These are phyloP conservation scores for Hoplodrina blanda DNA, from an alignment of 2,888 invertebrate species.

Conservation along the genomic window DNA sequence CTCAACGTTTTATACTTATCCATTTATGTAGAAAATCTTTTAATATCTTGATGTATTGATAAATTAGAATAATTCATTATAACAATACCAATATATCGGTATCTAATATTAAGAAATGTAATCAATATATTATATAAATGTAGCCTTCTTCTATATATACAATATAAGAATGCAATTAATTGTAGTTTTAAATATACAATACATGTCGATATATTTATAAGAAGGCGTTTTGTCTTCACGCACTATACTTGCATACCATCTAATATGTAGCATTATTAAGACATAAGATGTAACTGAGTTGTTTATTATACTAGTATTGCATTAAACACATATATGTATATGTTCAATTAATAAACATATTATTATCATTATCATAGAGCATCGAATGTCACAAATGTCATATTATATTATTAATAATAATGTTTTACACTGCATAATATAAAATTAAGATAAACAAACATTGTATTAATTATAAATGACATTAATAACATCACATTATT, in stretches of 20 bases:
- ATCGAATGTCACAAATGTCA: slow-evolving; percentile 54
- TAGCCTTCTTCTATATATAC: slow-evolving; percentile 34
- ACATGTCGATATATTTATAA: slow-evolving; percentile 18
- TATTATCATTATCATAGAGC: slow-evolving; percentile 28
- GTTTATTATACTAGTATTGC: slow-evolving; percentile 5
- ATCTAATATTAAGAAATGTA: slow-evolving; percentile 2
- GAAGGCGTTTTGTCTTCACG: slow-evolving; percentile 18
- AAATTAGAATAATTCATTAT: slow-evolving; percentile 21
- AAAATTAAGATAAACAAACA: slow-evolving; percentile 36
- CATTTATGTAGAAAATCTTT: slow-evolving; percentile 11
- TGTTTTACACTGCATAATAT: slow-evolving; percentile 39
- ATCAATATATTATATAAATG: slow-evolving; percentile 2
- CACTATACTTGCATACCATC: slow-evolving; percentile 34
- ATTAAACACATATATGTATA: slow-evolving; percentile 16
- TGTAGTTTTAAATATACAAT: slow-evolving; percentile 27
- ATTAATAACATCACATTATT: slow-evolving; percentile 23
- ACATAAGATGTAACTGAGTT: slow-evolving; percentile 29
- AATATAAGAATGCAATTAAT: slow-evolving; percentile 29
- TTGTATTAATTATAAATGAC: slow-evolving; percentile 25
- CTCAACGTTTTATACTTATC: slow-evolving; percentile 6
- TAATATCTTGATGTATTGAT: slow-evolving; percentile 33
- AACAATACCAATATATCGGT: slow-evolving; percentile 9
- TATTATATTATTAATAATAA: slow-evolving; percentile 36
- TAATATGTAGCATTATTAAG: slow-evolving; percentile 47
- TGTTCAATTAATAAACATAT: not conserved